A percentile compares a stretch with the other conserved stretches of the same genome.
These are phyloP conservation scores for Toxotes chatareus DNA, from an alignment of 2,113 vertebrate species.

Conservation along the genomic window DNA sequence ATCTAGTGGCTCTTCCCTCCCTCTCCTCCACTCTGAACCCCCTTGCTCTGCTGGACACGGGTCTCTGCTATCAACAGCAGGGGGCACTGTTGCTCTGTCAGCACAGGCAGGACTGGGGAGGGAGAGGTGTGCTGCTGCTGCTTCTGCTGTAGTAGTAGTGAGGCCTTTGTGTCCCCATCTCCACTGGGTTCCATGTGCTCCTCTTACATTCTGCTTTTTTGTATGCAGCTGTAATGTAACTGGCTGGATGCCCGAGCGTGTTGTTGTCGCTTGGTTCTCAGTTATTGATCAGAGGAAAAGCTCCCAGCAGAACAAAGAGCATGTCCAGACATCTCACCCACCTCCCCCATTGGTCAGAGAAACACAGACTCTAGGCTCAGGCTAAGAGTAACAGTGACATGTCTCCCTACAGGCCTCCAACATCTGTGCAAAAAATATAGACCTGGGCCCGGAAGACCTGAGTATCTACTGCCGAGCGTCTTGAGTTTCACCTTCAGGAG, in stretches of 20 bases:
- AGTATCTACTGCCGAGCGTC: constrained; percentile 77
- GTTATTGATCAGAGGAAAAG: constrained; percentile 77
- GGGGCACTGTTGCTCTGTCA: constrained; percentile 79
- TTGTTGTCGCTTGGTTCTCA: constrained; percentile 77
- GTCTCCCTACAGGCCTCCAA: constrained; percentile 79
- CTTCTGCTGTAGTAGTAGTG: constrained; percentile 36
- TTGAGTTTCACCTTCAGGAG: constrained; percentile 85
- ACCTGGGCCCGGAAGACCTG: constrained; percentile 81
- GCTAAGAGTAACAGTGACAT: constrained; percentile 71
- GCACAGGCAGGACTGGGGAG: constrained; percentile 41
- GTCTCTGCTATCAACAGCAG: constrained; percentile 71
- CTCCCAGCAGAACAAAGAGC: constrained; percentile 80
- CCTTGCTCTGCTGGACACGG: constrained; percentile 51
- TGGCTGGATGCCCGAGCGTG: constrained; percentile 75
- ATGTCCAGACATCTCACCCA: constrained; percentile 75
- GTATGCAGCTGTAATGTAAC: constrained; percentile 77
- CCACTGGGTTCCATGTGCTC: constrained; percentile 78
- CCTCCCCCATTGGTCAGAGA: constrained; percentile 71
- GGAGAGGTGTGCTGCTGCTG: constrained; percentile 61
- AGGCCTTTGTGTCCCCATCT: constrained; percentile 80
- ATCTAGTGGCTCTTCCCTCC: constrained; percentile 77
- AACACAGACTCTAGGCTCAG: constrained; percentile 70
- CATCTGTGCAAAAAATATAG: constrained; percentile 86
- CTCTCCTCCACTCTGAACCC: constrained; percentile 59
- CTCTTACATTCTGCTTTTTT: constrained; percentile 75